These are phyloP conservation scores for Antechinus flavipes DNA, from an alignment of 2,113 vertebrate species.

Conservation along the genomic window DNA sequence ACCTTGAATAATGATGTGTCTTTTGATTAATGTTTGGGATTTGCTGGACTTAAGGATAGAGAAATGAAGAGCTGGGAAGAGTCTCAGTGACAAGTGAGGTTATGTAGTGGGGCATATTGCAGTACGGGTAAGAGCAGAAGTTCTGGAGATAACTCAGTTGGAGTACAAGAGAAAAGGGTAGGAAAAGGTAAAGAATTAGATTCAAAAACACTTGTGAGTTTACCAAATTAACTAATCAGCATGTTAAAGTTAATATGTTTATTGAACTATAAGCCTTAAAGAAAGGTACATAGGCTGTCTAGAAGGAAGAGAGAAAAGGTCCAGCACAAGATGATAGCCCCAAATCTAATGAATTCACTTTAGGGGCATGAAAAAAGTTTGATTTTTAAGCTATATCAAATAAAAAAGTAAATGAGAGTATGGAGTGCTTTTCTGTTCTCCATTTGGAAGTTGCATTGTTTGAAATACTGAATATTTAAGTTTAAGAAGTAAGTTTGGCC, in stretches of 20 bases:
- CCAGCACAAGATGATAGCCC: not conserved
- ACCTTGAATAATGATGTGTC: slow-evolving; percentile 26
- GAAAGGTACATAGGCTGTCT: not conserved
- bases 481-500: not conserved
- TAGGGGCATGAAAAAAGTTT: not conserved
- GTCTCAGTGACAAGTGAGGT: not conserved
- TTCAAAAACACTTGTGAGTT: not conserved
- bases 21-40: not conserved
- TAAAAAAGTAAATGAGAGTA: not conserved
- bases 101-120: not conserved
- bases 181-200: not conserved
- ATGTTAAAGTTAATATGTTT: not conserved
- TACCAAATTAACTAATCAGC: not conserved
- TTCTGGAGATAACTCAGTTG: not conserved
- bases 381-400: not conserved
- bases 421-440: not conserved
- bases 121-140: not conserved
- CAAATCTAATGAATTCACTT: not conserved
- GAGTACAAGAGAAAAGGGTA: not conserved
- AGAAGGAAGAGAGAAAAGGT: not conserved
- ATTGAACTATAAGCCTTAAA: not conserved
- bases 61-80: not conserved
- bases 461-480: not conserved
- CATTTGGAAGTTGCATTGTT: not conserved
- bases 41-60: not conserved